Evolutionary conservation across 2,113 vertebrate genomes (phyloP), one percentile per base, ranked within the genome.

Genomic region (Cathartes aura): DNA sequence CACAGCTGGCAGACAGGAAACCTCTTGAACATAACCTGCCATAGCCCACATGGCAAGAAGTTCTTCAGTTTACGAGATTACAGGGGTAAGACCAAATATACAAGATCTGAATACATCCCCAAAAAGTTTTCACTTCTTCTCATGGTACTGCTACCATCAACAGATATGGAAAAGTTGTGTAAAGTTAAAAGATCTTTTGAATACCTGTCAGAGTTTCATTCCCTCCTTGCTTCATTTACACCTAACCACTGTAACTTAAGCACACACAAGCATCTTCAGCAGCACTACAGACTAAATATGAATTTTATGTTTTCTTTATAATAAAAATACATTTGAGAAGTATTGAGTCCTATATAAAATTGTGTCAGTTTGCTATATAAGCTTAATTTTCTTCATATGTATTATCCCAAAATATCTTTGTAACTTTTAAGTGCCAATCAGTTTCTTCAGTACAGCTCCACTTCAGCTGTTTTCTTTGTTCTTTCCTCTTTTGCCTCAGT

Each of bases 81-180:
- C 20, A 85, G 34, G 29, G 27, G 8, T 30, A 76, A 55, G 24
- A 67, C 29, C 58, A 62, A 72, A 68, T 8, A 26, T 1, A 52
- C 16, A 56, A 47, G 8, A 24, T 47, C 38, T 20, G 26, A 83
- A 42, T 27, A 52, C 3, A 78, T 20, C 32, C 8, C 24, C 11
- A 6, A 16, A 74, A 75, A 48, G 15, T 43, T 55, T 66, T 48
- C 40, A 34, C 38, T 22, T 6, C 29, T 91, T 66, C 16, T 66
- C 22, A 6, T 15, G 10, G 36, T 27, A 36, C 26, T 36, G 24
- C 9, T 30, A 45, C 8, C 5, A 60, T 13, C 34, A 66, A 56
- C 22, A 79, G 55, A 24, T 2, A 64, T 0, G 0, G 29, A 78
- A 70, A 45, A 79, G 55, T 9, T n/a, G 5, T 36, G 3, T 38